phyloP scores from a whole-genome alignment of 2,888 invertebrate genomes.

The Panzeria rudis region DNA sequence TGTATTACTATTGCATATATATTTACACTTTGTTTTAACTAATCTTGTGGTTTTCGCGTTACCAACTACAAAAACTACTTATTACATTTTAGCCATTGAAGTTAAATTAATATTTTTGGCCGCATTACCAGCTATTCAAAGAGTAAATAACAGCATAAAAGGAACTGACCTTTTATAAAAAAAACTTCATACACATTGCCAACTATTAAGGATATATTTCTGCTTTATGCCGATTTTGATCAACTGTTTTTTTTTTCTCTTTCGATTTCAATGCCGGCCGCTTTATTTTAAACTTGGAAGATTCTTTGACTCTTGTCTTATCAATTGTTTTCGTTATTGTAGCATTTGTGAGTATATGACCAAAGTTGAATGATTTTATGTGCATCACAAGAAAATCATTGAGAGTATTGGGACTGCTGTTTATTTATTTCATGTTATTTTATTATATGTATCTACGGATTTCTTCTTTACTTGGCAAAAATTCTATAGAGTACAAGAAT shows the following conservation, averaged over 20 bases:
- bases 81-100: no score
- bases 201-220: background rate
- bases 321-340: slow-evolving; percentile 69
- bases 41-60: no score
- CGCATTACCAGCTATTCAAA: background rate
- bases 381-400: slow-evolving; percentile 49
- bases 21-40: no score
- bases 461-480: slow-evolving; percentile 40
- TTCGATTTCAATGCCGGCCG: background rate
- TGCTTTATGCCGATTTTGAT: background rate
- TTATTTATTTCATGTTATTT: slow-evolving; percentile 51
- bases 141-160: no score
- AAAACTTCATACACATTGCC: background rate
- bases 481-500: background rate
- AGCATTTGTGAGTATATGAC: background rate
- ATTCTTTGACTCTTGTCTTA: slow-evolving; percentile 35
- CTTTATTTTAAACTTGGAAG: background rate
- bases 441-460: slow-evolving; percentile 8
- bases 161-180: no score
- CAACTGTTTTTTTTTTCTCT: background rate
- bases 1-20: no score
- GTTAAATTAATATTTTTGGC: no score
- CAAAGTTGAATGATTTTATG: slow-evolving; percentile 5
- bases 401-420: slow-evolving; percentile 46
- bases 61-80: no score